phyloP scores from a whole-genome alignment of 2,888 invertebrate species.

The Pharmacophagus antenor region DNA sequence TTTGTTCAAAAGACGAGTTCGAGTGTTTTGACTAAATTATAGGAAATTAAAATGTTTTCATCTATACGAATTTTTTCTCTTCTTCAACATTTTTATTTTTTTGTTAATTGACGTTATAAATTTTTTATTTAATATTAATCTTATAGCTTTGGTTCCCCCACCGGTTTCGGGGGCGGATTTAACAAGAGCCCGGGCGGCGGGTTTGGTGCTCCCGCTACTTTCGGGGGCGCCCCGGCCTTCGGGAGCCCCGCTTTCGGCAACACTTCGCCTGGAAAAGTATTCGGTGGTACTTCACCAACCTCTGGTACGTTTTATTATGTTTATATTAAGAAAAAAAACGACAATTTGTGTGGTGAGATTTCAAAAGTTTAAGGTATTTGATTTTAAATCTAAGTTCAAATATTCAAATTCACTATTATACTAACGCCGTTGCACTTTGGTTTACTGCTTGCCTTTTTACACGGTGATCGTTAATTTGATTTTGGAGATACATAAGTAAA shows the following conservation, averaged over 20 bases:
- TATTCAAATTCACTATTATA: too few species aligned
- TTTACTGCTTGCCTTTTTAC: too few species aligned
- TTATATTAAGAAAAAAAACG: background rate
- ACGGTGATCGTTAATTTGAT: too few species aligned
- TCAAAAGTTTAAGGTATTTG: too few species aligned
- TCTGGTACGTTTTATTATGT: conserved; percentile 45
- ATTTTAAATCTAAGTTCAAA: too few species aligned
- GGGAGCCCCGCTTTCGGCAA: conserved; percentile 77
- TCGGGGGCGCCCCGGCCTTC: conserved; percentile 76
- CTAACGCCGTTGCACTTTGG: too few species aligned
- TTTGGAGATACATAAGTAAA: too few species aligned
- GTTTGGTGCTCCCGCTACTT: conserved; percentile 69
- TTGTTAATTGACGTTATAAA: too few species aligned
- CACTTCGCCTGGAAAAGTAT: conserved; percentile 70
- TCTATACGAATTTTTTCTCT: too few species aligned
- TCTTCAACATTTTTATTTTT: background rate
- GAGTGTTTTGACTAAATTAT: too few species aligned
- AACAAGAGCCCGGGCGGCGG: conserved; percentile 64
- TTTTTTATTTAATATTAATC: conserved; percentile 10
- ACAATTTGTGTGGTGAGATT: background rate
- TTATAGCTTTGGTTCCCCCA: conserved; percentile 54
- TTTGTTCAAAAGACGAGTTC: too few species aligned
- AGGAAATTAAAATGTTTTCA: too few species aligned
- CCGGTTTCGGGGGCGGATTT: conserved; percentile 59
- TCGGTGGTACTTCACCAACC: conserved; percentile 51